Evolutionary conservation across 2,113 vertebrate species (phyloP).

Genomic region (Fulica atra): DNA sequence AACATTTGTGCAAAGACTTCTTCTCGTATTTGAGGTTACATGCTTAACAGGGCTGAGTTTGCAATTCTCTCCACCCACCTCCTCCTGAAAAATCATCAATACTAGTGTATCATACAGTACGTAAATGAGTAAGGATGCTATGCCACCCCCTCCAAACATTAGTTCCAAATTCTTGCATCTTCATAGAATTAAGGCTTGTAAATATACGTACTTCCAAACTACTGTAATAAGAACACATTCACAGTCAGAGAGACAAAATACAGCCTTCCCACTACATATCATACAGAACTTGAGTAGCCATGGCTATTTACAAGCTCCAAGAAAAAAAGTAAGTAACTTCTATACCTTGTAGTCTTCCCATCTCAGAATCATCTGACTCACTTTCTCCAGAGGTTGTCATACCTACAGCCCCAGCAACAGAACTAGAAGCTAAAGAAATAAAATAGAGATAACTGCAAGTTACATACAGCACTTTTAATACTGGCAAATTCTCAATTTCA

Average conservation of each 20-base stretch:
- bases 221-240: neutral
- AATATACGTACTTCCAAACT: neutral
- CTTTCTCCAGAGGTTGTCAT: conserved; percentile 99
- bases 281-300: neutral
- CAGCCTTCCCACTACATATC: neutral
- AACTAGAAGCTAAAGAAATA: conserved; percentile 88
- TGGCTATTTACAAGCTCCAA: neutral
- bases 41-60: neutral
- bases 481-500: neutral
- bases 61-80: neutral
- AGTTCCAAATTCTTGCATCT: neutral
- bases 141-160: neutral
- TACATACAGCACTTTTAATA: neutral
- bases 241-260: neutral
- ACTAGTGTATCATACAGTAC: neutral
- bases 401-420: conserved; percentile 96
- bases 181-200: neutral
- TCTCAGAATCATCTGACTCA: conserved; percentile 99
- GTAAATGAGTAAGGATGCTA: neutral
- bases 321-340: neutral
- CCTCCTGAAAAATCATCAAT: neutral
- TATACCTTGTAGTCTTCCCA: conserved; percentile 98
- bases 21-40: neutral
- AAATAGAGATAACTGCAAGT: neutral
- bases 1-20: neutral